A percentile compares a stretch with the other conserved stretches of the same genome.
Evolutionary conservation across 2,888 invertebrate genomes (phyloP).

Genomic region (Rotaria magnacalcarata): DNA sequence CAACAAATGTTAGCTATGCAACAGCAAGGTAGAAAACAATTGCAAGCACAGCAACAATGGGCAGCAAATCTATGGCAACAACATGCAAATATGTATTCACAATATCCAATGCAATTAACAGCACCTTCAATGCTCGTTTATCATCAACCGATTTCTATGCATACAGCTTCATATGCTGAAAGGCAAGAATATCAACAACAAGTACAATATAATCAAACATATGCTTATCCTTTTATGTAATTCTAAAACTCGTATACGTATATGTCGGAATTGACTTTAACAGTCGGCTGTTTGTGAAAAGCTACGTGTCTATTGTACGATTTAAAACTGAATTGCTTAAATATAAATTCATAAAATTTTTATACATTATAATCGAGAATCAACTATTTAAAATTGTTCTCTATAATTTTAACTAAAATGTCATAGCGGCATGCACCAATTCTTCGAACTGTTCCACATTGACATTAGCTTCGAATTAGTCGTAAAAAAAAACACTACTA

Average conservation of each 20-base stretch:
- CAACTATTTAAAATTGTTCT: no score
- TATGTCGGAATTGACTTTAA: neutral
- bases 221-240: neutral
- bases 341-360: no score
- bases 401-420: no score
- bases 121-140: neutral
- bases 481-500: no score
- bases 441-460: no score
- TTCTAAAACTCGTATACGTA: neutral
- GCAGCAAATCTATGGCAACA: conserved; percentile 13
- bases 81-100: neutral
- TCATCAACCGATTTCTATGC: neutral
- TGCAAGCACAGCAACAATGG: neutral
- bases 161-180: neutral
- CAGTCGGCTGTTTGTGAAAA: no score
- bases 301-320: no score
- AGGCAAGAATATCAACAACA: neutral
- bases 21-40: neutral
- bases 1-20: neutral
- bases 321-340: no score
- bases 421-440: no score
- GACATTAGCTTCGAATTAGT: no score
- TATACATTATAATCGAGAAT: no score
- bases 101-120: neutral
- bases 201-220: neutral